A percentile compares a stretch with the other conserved stretches of the same genome.
Conservation (phyloP, 2,113 vertebrate species). For the Gulo gulo region DNA sequence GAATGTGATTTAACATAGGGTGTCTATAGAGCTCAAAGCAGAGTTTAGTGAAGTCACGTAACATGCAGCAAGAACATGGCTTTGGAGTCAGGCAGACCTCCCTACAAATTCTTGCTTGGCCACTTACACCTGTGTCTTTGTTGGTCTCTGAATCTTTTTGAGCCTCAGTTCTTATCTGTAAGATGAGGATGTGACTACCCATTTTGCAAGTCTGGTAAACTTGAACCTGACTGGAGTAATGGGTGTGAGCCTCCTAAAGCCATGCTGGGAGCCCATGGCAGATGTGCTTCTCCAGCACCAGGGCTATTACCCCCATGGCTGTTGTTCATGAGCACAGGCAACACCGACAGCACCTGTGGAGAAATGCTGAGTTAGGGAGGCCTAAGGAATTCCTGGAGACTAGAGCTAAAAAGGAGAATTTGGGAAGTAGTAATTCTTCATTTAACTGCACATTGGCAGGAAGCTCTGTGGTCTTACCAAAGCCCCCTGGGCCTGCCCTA, state of each 20-base stretch:
- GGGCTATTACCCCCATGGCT: neutral
- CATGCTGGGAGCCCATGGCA: neutral
- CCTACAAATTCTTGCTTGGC: neutral
- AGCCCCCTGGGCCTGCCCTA: neutral
- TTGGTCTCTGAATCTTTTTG: neutral
- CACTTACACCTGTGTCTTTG: neutral
- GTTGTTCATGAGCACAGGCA: neutral
- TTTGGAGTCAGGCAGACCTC: neutral
- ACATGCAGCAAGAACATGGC: neutral
- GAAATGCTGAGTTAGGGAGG: neutral
- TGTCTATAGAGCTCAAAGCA: neutral
- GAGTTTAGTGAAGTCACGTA: neutral
- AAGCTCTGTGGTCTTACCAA: neutral
- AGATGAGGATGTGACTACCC: neutral
- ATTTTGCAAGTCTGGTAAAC: neutral
- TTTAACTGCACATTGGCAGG: neutral
- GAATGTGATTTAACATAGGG: neutral
- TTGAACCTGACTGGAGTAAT: neutral
- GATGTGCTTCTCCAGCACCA: neutral
- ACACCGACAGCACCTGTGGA: neutral
- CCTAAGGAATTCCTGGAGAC: neutral
- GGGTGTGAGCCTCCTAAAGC: neutral
- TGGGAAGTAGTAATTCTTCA: neutral
- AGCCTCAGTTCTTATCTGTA: neutral
- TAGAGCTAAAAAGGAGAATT: neutral